Conservation (phyloP, 2,888 invertebrate species). For the Phrixothrix hirtus region DNA sequence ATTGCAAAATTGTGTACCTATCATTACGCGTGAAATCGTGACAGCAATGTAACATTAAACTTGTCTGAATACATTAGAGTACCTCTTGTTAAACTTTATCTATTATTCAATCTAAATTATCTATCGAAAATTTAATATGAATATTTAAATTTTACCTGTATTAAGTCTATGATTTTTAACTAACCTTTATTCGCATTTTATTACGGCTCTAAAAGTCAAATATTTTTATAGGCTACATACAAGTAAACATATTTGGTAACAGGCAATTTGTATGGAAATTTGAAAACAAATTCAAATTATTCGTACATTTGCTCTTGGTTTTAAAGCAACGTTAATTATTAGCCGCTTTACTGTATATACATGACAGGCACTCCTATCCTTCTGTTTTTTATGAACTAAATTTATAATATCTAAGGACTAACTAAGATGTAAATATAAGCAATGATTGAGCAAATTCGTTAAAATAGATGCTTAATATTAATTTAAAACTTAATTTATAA, state of each 20-base stretch:
- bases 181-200: constrained; percentile 32
- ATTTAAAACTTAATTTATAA: too few relatives aligned
- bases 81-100: constrained; percentile 22
- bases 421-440: too few relatives aligned
- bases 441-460: too few relatives aligned
- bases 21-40: constrained; percentile 18
- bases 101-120: constrained; percentile 28
- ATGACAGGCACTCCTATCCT: constrained; percentile 14
- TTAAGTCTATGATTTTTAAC: constrained; percentile 27
- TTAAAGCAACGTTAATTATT: constrained; percentile 14
- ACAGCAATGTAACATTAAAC: constrained; percentile 23
- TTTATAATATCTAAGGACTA: constrained; percentile 3
- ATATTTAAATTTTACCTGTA: constrained; percentile 27
- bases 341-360: constrained; percentile 8
- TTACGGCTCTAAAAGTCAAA: constrained; percentile 34
- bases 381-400: constrained; percentile 1
- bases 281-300: constrained; percentile 21
- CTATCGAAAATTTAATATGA: constrained; percentile 24
- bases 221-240: constrained; percentile 31
- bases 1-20: constrained; percentile 25
- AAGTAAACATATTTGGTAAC: constrained; percentile 35
- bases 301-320: constrained; percentile 25
- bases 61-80: constrained; percentile 18
- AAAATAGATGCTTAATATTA: too few relatives aligned
- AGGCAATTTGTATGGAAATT: constrained; percentile 36